phyloP scores from a whole-genome alignment of 2,797 vertebrate genomes.

The Urophycis tenuis region DNA sequence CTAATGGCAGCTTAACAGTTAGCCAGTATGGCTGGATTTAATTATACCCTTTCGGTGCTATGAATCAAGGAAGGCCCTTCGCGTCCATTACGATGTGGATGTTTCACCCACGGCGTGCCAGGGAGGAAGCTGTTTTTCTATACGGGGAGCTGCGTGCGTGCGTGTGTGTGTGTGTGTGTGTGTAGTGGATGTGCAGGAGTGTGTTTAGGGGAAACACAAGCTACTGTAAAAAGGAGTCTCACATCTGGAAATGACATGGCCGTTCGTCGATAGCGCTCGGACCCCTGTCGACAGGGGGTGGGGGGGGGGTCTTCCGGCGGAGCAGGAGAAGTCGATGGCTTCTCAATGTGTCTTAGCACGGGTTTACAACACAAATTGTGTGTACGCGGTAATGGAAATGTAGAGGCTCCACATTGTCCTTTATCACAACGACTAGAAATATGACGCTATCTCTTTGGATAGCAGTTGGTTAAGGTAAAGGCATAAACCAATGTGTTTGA shows the following conservation, averaged over 20 bases:
- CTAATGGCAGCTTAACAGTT: slow-evolving; percentile 50
- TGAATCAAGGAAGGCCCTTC: slow-evolving; percentile 19
- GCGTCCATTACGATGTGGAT: neutral
- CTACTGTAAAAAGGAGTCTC: slow-evolving; percentile 26
- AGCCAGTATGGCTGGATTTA: slow-evolving; percentile 19
- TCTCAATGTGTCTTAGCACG: neutral
- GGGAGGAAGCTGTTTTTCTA: slow-evolving; percentile 14
- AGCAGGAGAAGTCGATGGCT: neutral
- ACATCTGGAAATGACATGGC: slow-evolving; percentile 32
- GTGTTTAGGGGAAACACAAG: slow-evolving; percentile 6
- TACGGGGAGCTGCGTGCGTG: slow-evolving; percentile 9
- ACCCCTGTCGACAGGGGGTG: neutral
- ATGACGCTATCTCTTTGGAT: neutral
- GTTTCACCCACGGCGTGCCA: neutral
- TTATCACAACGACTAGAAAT: neutral
- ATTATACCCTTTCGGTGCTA: slow-evolving; percentile 41
- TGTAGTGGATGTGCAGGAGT: slow-evolving; percentile 8
- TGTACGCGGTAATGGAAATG: neutral
- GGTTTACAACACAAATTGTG: neutral
- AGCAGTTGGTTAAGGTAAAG: neutral
- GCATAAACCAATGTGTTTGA: too few relatives aligned
- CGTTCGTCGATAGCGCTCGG: slow-evolving; percentile 9
- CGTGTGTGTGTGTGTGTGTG: slow-evolving; percentile 6
- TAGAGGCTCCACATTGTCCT: neutral
- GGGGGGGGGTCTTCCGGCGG: neutral